Evolutionary conservation across 2,888 invertebrate genomes (phyloP).

Genomic region (Peribatodes rhomboidaria): DNA sequence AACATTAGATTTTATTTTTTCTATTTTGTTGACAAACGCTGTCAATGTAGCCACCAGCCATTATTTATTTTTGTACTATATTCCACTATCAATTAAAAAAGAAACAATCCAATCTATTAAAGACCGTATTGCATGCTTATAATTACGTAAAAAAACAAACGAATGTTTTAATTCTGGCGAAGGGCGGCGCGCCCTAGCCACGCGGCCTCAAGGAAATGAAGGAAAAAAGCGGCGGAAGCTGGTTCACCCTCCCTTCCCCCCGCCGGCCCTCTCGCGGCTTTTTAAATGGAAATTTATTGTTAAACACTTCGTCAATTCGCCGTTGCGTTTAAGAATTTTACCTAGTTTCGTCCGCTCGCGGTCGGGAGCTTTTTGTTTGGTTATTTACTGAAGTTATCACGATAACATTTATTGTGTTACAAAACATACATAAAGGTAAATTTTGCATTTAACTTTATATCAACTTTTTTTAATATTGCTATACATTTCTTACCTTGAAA

Average conservation of each 20-base stretch:
- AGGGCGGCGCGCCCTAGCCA: constrained; percentile 75
- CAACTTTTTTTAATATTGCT: neutral
- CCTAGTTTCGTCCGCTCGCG: constrained; percentile 62
- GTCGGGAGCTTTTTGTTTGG: constrained; percentile 48
- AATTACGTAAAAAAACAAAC: constrained; percentile 64
- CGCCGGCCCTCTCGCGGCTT: constrained; percentile 74
- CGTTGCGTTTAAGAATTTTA: constrained; percentile 73
- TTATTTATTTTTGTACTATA: constrained; percentile 34
- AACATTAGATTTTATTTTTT: neutral
- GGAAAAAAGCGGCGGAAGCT: constrained; percentile 85
- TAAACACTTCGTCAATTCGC: constrained; percentile 84
- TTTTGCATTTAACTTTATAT: neutral
- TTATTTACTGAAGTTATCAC: constrained; percentile 43
- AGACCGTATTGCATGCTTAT: constrained; percentile 56
- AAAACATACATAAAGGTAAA: neutral
- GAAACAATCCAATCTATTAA: constrained; percentile 41
- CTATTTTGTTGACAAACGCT: neutral
- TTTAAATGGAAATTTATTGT: constrained; percentile 87
- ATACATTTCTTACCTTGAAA: too few species aligned
- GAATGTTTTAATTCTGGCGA: constrained; percentile 77
- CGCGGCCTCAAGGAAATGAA: constrained; percentile 84
- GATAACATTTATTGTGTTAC: constrained; percentile 19
- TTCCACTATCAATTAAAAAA: constrained; percentile 31
- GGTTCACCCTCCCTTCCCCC: constrained; percentile 57
- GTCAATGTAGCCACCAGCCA: neutral